A percentile compares a stretch with the other conserved stretches of the same genome.
Evolutionary conservation across 2,113 vertebrate genomes (phyloP).

Genomic region (Pitta sordida): DNA sequence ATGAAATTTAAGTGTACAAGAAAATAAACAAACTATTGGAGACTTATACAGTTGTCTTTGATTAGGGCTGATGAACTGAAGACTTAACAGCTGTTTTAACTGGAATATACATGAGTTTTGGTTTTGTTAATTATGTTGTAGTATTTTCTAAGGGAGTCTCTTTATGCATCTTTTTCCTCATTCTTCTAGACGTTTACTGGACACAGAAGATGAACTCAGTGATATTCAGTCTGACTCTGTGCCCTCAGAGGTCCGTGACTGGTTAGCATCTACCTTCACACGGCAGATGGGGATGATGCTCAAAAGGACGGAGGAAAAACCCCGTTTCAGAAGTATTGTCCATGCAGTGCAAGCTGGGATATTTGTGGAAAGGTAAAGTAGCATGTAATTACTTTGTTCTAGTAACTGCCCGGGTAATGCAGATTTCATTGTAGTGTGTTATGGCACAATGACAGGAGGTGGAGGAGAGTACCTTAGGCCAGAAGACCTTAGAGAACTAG

Average conservation of each 20-base stretch:
- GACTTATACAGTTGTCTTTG: background rate
- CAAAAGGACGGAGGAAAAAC: conserved; percentile 90
- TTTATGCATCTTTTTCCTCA: background rate
- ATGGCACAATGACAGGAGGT: conserved; percentile 90
- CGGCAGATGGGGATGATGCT: conserved; percentile 98
- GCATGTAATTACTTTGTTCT: background rate
- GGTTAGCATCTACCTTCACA: conserved; percentile 97
- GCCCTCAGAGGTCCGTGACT: conserved; percentile 97
- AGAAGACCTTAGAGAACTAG: conserved; percentile 89
- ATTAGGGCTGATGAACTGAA: background rate
- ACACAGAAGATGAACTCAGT: conserved; percentile 96
- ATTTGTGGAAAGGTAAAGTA: conserved; percentile 92
- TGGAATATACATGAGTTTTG: background rate
- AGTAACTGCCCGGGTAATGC: background rate
- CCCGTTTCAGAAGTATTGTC: conserved; percentile 92
- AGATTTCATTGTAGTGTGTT: conserved; percentile 38
- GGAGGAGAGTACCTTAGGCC: conserved; percentile 88
- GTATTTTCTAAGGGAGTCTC: background rate
- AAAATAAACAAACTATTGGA: background rate
- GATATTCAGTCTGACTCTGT: conserved; percentile 96
- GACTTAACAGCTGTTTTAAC: background rate
- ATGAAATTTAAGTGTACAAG: background rate
- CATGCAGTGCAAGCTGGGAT: conserved; percentile 98
- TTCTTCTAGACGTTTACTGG: conserved; percentile 83
- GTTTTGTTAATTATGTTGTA: background rate